Base-by-base conservation (phyloP, 2,113 vertebrate genomes). In the Arothron firmamentum region DNA sequence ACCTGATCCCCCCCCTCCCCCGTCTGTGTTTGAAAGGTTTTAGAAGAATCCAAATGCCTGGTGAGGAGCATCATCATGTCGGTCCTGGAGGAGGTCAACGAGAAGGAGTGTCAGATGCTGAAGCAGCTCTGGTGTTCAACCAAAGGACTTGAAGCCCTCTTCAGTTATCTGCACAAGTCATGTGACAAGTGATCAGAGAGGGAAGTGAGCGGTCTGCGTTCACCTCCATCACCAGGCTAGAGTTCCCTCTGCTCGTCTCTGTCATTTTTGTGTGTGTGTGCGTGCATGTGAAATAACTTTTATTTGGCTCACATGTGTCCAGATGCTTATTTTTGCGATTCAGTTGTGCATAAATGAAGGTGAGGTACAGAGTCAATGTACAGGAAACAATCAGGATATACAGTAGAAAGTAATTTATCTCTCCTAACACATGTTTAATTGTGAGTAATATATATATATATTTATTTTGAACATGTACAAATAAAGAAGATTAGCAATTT, bases 81-180 rank as follows among this genome's bases (percentile, higher is more conserved):
- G 0, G 90, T 94, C 34, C 89, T 98, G 54, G 94, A 97, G 81
- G 94, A 96, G 3, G 96, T 98, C 74, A 98, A 98, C 0, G 95
- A 97, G 74, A 95, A 95, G 25, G 95, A 98, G 79, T 98, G 96
- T 76, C 88, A 95, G 88, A 98, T 98, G 93, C 85, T 98, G 60
- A 96, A 93, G 73, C 95, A 98, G 80, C 92, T 98, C 64, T 97
- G 96, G 94, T 96, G 95, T 60, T 98, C 96, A 69, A 95, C 96
- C 81, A 96, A 98, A 87, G 96, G 96, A 88, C 89, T 97, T 67
- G 96, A 98, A 77, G 95, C 96, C 0, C 89, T 98, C 31, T 97
- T 96, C 88, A 95, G 91, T 86, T 97, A 95, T 82, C 85, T 98
- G 80, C 95, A 98, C 79, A 96, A 95, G 77, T 90, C 93, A 10